Conservation (phyloP, 2,113 vertebrate genomes). For the Nanorana parkeri region DNA sequence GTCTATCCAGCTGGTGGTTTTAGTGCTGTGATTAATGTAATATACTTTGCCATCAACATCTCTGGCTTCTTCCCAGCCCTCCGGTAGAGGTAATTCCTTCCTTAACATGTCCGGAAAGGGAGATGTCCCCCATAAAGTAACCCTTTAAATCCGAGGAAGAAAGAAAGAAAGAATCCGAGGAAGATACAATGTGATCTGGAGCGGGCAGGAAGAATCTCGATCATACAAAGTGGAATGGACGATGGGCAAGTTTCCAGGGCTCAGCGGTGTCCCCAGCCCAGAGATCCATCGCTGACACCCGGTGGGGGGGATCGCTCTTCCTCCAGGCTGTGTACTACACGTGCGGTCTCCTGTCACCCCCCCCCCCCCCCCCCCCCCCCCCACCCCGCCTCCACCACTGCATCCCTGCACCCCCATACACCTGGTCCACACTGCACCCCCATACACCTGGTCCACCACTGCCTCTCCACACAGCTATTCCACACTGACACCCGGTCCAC, state of each 20-base stretch:
- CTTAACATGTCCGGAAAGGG: conserved; percentile 88
- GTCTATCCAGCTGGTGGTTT: conserved; percentile 95
- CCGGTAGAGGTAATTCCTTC: conserved; percentile 93
- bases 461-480: too few species aligned
- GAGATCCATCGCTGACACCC: conserved; percentile 24
- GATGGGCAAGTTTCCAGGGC: conserved; percentile 21
- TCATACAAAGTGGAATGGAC: not conserved
- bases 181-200: not conserved
- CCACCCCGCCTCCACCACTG: not conserved
- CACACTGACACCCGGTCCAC: too few species aligned
- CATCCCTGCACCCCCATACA: too few species aligned
- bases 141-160: not conserved
- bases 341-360: not conserved
- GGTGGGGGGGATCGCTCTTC: not conserved
- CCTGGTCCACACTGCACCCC: too few species aligned
- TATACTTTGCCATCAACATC: conserved; percentile 96
- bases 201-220: not conserved
- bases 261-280: not conserved
- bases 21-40: conserved; percentile 91
- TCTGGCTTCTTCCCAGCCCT: conserved; percentile 94
- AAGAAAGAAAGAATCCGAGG: not conserved
- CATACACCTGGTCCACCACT: too few species aligned
- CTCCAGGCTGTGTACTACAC: not conserved
- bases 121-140: conserved; percentile 73
- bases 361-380: not conserved